Evolutionary conservation across 2,113 vertebrate genomes (phyloP), one percentile per base, ranked within the genome.

Genomic region (Rhipidura dahli): DNA sequence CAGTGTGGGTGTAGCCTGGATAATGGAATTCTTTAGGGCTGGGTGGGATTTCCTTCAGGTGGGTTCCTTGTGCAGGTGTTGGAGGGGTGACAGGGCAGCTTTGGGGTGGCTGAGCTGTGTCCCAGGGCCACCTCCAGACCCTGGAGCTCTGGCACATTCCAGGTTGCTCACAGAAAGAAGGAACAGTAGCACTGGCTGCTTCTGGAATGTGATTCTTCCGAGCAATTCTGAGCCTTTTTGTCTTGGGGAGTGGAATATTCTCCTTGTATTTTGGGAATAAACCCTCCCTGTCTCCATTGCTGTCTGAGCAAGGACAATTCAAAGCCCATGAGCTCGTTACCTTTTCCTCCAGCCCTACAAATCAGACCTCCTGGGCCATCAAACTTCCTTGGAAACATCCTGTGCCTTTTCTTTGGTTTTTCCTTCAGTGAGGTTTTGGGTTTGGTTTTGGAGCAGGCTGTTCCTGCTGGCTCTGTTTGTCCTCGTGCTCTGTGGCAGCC

Each of bases 271-370:
- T 66, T 44, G 33, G 1, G 26, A 82, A 54, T 37, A 45, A 79
- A 44, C 13, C 22, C 17, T 31, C 22, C 42, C 33, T 23, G 50
- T 68, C 44, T 78, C 33, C 10, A 2, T 5, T 61, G 57, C 72
- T 59, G 57, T 10, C 19, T 42, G 33, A 84, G 56, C 31, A 11
- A 0, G 0, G 35, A 40, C 44, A 14, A 4, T 27, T 28, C 57
- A 27, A 10, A 68, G 10, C 13, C 6, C 2, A 0, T 3, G 49
- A 56, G 18, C 40, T 72, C 12, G 0, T 45, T 21, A 7, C 17
- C 27, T 65, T 69, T 56, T 17, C 60, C 19, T 57, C 40, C 39
- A 54, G 42, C 14, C 39, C 76, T 30, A 2, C 56, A 37, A 50
- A 54, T 21, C 2, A 59, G 37, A 40, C 20, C 49, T 56, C 31